Evolutionary conservation across 2,888 invertebrate genomes (phyloP).

Genomic region (Lissonota sp.): DNA sequence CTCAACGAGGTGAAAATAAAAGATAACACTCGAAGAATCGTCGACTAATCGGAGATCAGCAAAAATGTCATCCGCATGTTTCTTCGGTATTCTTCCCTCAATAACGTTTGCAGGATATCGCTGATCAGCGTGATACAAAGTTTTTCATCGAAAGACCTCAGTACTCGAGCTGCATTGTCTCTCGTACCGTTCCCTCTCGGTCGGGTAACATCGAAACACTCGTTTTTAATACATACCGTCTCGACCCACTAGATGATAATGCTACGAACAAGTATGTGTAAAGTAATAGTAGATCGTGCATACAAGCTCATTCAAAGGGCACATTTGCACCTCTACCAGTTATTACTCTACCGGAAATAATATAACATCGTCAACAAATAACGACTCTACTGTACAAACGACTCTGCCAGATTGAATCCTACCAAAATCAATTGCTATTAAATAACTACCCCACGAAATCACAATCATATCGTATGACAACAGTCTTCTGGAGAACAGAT

Average conservation of each 20-base stretch:
- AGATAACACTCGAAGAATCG: not conserved
- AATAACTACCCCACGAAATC: too few species aligned
- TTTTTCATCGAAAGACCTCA: conserved; percentile 51
- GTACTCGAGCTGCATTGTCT: conserved; percentile 53
- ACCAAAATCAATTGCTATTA: too few species aligned
- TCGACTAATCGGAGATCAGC: conserved; percentile 53
- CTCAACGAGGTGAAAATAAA: conserved; percentile 1
- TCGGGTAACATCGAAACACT: conserved; percentile 59
- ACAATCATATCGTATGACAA: too few species aligned
- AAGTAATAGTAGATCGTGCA: conserved; percentile 4
- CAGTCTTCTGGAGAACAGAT: too few species aligned
- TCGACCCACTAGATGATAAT: conserved; percentile 44
- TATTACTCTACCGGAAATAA: too few species aligned
- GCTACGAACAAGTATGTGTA: conserved; percentile 2
- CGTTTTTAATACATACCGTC: conserved; percentile 59
- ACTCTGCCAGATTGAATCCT: too few species aligned
- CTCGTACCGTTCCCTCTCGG: conserved; percentile 25
- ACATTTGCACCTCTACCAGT: not conserved
- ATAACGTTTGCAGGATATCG: not conserved
- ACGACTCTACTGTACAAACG: too few species aligned
- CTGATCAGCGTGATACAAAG: conserved; percentile 43
- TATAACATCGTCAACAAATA: too few species aligned
- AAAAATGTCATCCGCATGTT: not conserved
- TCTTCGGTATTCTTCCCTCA: not conserved
- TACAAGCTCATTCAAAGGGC: conserved; percentile 14